Base-by-base conservation (phyloP, 2,888 invertebrate genomes). In the Cheilosia variabilis region DNA sequence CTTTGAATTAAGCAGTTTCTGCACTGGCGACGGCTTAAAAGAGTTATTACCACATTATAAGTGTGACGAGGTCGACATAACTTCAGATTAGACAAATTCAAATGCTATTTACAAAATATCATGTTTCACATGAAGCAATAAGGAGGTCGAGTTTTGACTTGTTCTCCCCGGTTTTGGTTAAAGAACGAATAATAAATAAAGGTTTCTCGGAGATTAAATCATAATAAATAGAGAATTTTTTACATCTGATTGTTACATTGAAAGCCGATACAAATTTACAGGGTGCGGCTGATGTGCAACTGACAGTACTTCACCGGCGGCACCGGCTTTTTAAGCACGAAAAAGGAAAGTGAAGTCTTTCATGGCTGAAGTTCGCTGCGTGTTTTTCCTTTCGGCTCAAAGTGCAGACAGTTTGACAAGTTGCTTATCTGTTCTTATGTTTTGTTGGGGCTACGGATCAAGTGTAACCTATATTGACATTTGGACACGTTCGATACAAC, bases 11-110 rank as follows among this genome's bases (percentile, higher is more conserved):
- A 66, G 55, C 63, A 41, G 58, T 69, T 83, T 57, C 52, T 68
- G 37, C 52, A 69, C 52, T 75, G 78, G 69, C 60, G 73, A 13
- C 13, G 37, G 17, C 57, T 84, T 19, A 55, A 52, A 65, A 79
- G 79, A 84, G 66, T 75, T 75, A 84, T 79, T 79, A 43, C 79
- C 75, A 75, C 79, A 84, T 69, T 75, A 69, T 79, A 69, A 65
- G 53, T 22, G 27, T 9, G 75, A 15, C 15, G 45, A 37, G 55
- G 72, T 27, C 43, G 68, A 83, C 69, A 79, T 73, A 69, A 58
- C 75, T 57, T 58, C 58, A 24, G 84, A 79, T 79, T 71, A 71
- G 34, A 24, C 22, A 45, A 22, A 65, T 31, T 62, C 76, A 69
- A 71, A 76, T 58, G 27, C 53, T 27, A 43, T 58, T 52, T 57